These are phyloP conservation scores for Arremon brunneinucha DNA, from an alignment of 2,797 vertebrate genomes.

Conservation along the genomic window DNA sequence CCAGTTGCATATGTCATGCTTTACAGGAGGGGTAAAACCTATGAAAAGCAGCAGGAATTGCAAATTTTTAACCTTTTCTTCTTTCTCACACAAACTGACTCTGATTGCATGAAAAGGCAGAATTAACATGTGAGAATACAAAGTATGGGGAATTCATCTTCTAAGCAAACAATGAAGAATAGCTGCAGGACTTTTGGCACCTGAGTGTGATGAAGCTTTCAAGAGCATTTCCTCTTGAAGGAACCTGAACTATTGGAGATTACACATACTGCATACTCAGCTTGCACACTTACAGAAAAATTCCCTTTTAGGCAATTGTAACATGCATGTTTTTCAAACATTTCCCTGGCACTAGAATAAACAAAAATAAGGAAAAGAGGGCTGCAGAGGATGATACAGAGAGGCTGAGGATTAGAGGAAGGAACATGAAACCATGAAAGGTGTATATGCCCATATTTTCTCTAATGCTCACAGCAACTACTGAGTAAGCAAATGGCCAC, in stretches of 20 bases:
- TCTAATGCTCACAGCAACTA: not conserved
- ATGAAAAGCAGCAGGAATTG: not conserved
- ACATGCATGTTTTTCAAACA: not conserved
- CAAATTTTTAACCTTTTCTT: not conserved
- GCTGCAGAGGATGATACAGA: not conserved
- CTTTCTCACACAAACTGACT: not conserved
- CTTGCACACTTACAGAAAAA: not conserved
- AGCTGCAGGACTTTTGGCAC: not conserved
- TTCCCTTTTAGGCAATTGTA: not conserved
- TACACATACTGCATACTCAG: not conserved
- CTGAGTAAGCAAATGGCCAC: not conserved
- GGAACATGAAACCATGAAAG: not conserved
- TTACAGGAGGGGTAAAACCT: not conserved
- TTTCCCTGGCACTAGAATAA: not conserved
- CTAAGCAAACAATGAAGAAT: not conserved
- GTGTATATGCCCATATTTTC: not conserved
- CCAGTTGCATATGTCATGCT: not conserved
- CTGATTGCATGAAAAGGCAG: not conserved
- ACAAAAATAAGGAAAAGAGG: not conserved
- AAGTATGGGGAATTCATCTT: not conserved
- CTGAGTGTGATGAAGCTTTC: not conserved
- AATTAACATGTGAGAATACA: not conserved
- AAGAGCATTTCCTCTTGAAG: not conserved
- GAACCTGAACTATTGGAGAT: not conserved
- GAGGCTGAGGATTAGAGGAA: not conserved